Base-by-base conservation (phyloP, 1,140 invertebrate genomes). In the Microvelia longipes region DNA sequence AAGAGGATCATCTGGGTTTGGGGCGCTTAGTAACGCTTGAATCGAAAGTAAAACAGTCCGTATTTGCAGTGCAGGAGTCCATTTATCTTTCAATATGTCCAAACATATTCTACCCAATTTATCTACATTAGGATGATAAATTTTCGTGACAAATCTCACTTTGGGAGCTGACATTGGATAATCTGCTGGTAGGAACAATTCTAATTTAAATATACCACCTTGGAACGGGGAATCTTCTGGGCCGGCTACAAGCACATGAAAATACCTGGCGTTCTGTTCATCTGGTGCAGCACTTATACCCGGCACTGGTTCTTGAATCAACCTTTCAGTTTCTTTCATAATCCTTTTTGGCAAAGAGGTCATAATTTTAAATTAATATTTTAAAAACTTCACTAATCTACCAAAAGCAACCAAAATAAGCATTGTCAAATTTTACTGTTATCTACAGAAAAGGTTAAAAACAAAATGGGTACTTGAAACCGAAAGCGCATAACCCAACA, bases 51-150 rank as follows among this genome's bases (percentile, higher is more conserved):
- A 83, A 70, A 98, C 95, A 72, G 96, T 98, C 77, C 96, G 88
- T 75, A 98, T 98, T 83, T 98, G 96, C 74, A 98, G 83, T 2
- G 96, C 96, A 65, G 96, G 96, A 81, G 93, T 96, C 96, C 96
- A 98, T 79, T 89, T 90, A 84, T 96, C 94, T 87, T 90, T 90
- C 71, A 90, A 79, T 74, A 90, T 89, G 76, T 90, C 88, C 76
- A 90, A 78, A 74, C 88, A 90, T 80, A 90, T 90, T 81, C 88
- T 85, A 60, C 88, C 89, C 73, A 90, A 81, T 78, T 87, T 81
- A 81, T 90, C 88, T 78, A 90, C 89, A 78, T 90, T 90, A 77
- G 89, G 89, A 83, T 90, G 89, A 80, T 90, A 90, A 80, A 90
- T 90, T 85, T 90, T 90, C 67, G 89, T 90, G 75, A 90, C 89